Evolutionary conservation across 2,113 vertebrate species (phyloP).

Genomic region (Vicugna pacos): DNA sequence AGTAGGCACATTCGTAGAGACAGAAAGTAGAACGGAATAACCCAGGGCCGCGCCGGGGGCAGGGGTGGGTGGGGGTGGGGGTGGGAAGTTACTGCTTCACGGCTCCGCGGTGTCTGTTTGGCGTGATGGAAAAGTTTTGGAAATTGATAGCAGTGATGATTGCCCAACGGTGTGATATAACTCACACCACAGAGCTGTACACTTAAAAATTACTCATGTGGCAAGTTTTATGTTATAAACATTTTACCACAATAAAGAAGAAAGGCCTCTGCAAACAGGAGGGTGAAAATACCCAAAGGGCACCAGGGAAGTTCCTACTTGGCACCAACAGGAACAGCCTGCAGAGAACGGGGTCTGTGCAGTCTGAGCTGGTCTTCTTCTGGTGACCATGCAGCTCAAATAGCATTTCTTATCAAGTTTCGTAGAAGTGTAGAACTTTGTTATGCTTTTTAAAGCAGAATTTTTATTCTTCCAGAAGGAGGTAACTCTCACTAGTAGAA

Average conservation of each 20-base stretch:
- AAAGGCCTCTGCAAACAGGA: neutral
- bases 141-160: neutral
- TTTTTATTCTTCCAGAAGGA: slow-evolving; percentile 8
- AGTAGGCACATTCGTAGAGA: neutral
- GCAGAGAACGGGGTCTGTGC: rapidly evolving
- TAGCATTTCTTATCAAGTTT: neutral
- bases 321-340: neutral
- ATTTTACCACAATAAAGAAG: neutral
- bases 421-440: neutral
- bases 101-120: neutral
- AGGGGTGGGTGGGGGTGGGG: neutral
- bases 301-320: no score
- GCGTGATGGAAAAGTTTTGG: neutral
- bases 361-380: neutral
- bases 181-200: neutral
- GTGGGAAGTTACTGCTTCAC: neutral
- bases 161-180: neutral
- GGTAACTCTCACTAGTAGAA: neutral
- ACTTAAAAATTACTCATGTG: neutral
- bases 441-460: neutral
- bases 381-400: neutral
- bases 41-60: no score
- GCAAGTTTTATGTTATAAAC: neutral
- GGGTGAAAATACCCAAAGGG: neutral
- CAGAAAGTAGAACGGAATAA: neutral